Evolutionary conservation across 2,797 vertebrate species (phyloP), one percentile per base, ranked within the genome.

Genomic region (Crenuchus spilurus): DNA sequence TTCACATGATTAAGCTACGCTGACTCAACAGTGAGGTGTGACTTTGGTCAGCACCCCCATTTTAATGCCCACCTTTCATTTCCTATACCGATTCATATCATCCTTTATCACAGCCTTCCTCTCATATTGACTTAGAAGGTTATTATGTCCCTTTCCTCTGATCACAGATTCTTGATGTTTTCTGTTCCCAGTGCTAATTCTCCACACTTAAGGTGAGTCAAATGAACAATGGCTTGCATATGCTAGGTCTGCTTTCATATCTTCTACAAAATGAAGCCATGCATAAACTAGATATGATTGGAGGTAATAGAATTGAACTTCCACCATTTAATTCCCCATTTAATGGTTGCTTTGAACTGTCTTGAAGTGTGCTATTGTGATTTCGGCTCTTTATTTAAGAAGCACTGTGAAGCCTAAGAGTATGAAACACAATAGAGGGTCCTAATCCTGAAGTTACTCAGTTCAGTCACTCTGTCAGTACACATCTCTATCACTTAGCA

Each of bases 271-370:
- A 61, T 2, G 35, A 42, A 13, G 26, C 22, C 13, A 24, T 22
- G 20, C 58, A 61, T 41, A 41, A 61, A 61, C 5, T 61, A 26
- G 37, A 26, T 8, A 7, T 42, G 7, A 6, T 13, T 24, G 20
- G 11, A 16, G 20, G 20, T 41, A 61, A 61, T 42, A 26, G 35
- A 61, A 61, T 13, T 42, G 18, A 37, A 60, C 57, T 37, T 41
- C 37, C 11, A 61, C 37, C 11, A 61, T 16, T 61, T 39, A 41
- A 61, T 61, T 61, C 35, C 22, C 58, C 8, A 18, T 61, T 41
- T 41, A 41, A 41, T 16, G 35, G 35, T 24, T 26, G 35, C 18
- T 13, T 41, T 41, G 58, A 61, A 41, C 58, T 41, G 33, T 31
- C 18, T 14, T 35, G 30, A 7, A 33, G 4, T 24, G 20, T 6